Evolutionary conservation across 2,113 vertebrate species (phyloP).

Genomic region (Ahaetulla prasina): DNA sequence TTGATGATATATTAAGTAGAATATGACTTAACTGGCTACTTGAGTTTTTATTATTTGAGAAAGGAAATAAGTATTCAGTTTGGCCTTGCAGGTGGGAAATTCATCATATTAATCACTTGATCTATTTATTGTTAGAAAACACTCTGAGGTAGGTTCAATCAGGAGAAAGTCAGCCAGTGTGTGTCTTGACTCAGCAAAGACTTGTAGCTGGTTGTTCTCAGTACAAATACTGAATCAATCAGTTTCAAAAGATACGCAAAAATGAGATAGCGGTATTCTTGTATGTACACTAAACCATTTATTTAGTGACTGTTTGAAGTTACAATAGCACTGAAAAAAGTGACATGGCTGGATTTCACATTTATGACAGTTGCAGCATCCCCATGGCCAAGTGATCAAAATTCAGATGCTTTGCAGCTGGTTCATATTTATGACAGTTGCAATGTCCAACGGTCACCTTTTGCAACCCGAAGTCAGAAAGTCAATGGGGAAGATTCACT

Average conservation of each 20-base stretch:
- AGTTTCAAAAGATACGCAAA: background rate
- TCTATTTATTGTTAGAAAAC: background rate
- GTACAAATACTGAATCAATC: background rate
- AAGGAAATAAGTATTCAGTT: background rate
- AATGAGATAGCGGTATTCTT: background rate
- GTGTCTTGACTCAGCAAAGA: no score
- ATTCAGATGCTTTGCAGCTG: background rate
- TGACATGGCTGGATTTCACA: no score
- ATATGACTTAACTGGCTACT: background rate
- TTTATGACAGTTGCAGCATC: no score
- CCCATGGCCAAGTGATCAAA: background rate
- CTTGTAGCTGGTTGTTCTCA: background rate
- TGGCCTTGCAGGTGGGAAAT: background rate
- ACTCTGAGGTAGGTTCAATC: background rate
- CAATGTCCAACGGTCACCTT: background rate
- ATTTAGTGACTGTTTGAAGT: no score
- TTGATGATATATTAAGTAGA: fast-evolving
- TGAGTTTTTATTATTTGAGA: background rate
- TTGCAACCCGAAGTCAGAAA: background rate
- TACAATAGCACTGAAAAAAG: no score
- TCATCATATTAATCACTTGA: background rate
- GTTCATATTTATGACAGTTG: background rate
- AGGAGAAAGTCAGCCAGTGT: background rate
- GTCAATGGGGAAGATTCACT: background rate
- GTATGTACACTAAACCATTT: no score